Evolutionary conservation across 2,888 invertebrate species (phyloP), one percentile per base, ranked within the genome.

Genomic region (Petrolisthes cinctipes): DNA sequence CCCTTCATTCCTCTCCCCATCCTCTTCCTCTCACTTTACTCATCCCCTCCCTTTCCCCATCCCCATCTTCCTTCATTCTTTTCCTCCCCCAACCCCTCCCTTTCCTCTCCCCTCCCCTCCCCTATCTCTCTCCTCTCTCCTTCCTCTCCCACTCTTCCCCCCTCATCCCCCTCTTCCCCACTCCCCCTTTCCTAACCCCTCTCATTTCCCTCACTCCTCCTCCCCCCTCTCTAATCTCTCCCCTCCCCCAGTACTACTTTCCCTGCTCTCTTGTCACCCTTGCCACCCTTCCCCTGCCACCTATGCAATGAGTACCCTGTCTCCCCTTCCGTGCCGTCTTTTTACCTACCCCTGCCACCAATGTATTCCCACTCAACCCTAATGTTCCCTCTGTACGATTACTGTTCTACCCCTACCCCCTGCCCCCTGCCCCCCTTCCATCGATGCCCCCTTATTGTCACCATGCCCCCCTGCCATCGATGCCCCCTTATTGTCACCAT

Each of bases 41-140:
- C 66, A 57, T 57, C 71, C 66, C 54, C 78, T 56, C 57, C 23
- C 68, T 7, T 80, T 80, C 66, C 54, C 80, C 54, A 51, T 37
- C 80, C 80, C 80, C 51, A 54, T 81, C 81, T 81, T 61, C 37
- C n/a, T n/a, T n/a, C n/a, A n/a, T 20, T 81, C 81, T 81, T 11
- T 81, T 61, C 61, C 81, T 61, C 81, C 61, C 81, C 23, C n/a
- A 5, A 5, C n/a, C 71, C 20, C 71, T 71, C 71, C 61, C 9
- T 1, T 11, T 61, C 9, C 61, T 4, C 4, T n/a, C 71, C 4
- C 71, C 1, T 71, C n/a, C 4, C 71, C 1, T n/a, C 71, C 71
- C 20, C 71, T n/a, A 14, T 1, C 71, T 1, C 17, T n/a, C n/a
- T n/a, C n/a, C 71, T 17, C 81, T 61, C 61, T 82, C 82, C 51